Percentiles rank a stretch among this genome's conserved stretches.
These are phyloP conservation scores for Octonoba sinensis DNA, from an alignment of 2,888 invertebrate genomes.

Conservation along the genomic window DNA sequence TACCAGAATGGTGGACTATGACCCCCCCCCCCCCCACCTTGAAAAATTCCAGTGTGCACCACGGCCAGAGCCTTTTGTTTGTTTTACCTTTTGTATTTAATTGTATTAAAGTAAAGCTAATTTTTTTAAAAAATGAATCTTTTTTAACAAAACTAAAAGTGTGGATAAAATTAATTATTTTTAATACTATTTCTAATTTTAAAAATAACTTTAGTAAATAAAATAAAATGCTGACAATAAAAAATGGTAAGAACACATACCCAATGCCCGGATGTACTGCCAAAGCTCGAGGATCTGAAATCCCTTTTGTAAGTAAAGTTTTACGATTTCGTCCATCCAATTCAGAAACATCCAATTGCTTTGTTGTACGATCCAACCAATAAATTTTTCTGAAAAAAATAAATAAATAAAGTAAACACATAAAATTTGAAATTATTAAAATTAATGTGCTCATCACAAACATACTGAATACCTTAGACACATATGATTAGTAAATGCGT, in stretches of 20 bases:
- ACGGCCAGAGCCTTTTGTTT: no score
- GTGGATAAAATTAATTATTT: no score
- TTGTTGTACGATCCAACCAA: constrained; percentile 95
- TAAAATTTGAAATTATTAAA: background rate
- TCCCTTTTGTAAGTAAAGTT: constrained; percentile 83
- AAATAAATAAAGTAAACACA: background rate
- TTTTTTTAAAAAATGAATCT: no score
- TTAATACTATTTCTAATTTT: no score
- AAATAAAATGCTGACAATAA: no score
- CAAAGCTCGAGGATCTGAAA: constrained; percentile 93
- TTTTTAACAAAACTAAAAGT: no score
- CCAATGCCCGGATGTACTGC: constrained; percentile 95
- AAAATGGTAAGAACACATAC: constrained; percentile 71
- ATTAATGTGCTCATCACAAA: background rate
- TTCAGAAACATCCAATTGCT: constrained; percentile 95
- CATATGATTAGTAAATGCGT: background rate
- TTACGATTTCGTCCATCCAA: constrained; percentile 91
- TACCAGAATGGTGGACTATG: no score
- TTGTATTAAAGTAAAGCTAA: no score
- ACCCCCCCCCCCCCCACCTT: no score
- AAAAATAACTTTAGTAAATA: no score
- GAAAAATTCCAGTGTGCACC: no score
- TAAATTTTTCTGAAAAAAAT: constrained; percentile 82
- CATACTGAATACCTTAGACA: background rate
- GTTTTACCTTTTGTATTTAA: no score